Evolutionary conservation across 2,113 vertebrate species (phyloP), one percentile per base, ranked within the genome.

Genomic region (Ariopsis seemanni): DNA sequence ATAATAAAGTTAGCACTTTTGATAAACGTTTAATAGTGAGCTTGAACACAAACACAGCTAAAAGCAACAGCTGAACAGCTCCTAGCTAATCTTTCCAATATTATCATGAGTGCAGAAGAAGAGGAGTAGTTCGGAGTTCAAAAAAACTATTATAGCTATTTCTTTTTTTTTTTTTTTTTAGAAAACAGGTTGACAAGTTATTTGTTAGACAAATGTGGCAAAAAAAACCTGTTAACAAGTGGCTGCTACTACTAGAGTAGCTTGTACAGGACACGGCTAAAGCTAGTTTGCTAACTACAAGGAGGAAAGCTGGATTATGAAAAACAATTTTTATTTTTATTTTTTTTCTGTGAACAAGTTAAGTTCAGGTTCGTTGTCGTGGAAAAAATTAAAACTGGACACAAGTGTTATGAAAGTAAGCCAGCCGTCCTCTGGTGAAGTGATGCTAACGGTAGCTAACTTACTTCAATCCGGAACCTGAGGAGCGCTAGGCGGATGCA

Each of bases 401-500:
- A 75, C 9, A 5, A 20, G 20, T 50, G 20, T 9, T 0, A 75
- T 52, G 50, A 6, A 78, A 58, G 27, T 80, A 14, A 42, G 3
- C 14, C 27, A 30, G 17, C n/a, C 34, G 27, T 12, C 15, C 15
- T 58, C 17, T 17, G 53, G 15, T 34, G 55, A 52, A 14, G 20
- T 79, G 53, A 30, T 8, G 27, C 15, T 34, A 34, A 60, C 18
- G 30, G n/a, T 22, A 8, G 75, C 18, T 71, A 48, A 94, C 95
- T 96, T 94, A 98, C 97, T 96, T 96, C 97, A 94, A 99, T 96
- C 93, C 96, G 96, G 95, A 98, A 98, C 95, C 96, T 96, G 95
- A 98, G 96, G 91, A 99, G 97, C 83, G 97, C 97, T 95, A 98
- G 97, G 90, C 97, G 97, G 95, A 98, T 97, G 95, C 97, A 99